Percentiles rank a stretch among this genome's conserved stretches.
phyloP scores from a whole-genome alignment of 1,140 invertebrate genomes.

The Meteorus sp. region DNA sequence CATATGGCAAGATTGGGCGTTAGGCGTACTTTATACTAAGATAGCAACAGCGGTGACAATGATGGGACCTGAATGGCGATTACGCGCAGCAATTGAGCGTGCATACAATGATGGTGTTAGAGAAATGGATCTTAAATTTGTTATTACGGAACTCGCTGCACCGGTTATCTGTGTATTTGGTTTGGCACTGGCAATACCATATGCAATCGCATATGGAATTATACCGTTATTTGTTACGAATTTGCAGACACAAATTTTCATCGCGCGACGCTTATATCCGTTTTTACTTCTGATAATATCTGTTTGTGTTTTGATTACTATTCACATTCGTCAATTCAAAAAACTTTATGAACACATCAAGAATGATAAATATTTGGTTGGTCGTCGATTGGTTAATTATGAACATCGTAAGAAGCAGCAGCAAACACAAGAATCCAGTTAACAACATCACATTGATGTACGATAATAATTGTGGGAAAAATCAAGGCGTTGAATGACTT shows the following conservation, averaged over 20 bases:
- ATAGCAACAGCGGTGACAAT: conserved; percentile 95
- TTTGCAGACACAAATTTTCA: conserved; percentile 73
- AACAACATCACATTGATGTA: conserved; percentile 32
- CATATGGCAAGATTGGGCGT: conserved; percentile 95
- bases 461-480: too few species aligned
- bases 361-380: conserved; percentile 98
- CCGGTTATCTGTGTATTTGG: conserved; percentile 89
- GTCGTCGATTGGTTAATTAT: conserved; percentile 93
- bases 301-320: conserved; percentile 69
- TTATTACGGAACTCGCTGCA: conserved; percentile 82
- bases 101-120: conserved; percentile 89
- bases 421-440: conserved; percentile 45
- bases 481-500: conserved; percentile 23
- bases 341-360: conserved; percentile 98
- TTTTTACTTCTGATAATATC: conserved; percentile 75
- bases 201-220: conserved; percentile 81
- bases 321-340: conserved; percentile 89
- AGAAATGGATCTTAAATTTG: conserved; percentile 87
- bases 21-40: conserved; percentile 96
- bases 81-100: conserved; percentile 88
- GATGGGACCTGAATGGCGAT: conserved; percentile 96
- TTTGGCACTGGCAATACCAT: conserved; percentile 85
- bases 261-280: conserved; percentile 90
- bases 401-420: conserved; percentile 71
- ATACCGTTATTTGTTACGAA: conserved; percentile 78